These are phyloP conservation scores for Athrips mouffetella DNA, from an alignment of 2,888 invertebrate genomes.

Conservation along the genomic window DNA sequence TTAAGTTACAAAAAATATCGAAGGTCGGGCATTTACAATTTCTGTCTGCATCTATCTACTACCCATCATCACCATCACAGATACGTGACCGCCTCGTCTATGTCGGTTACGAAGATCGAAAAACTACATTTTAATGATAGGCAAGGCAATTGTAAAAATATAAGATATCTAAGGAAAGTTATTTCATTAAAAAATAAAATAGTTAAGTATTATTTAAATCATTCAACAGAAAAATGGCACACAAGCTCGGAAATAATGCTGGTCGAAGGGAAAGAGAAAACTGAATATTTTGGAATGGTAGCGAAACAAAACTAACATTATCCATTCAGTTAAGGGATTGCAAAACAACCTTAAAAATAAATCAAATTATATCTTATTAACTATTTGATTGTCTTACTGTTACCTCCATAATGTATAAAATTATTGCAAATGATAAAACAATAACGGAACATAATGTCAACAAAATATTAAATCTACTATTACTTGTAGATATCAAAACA, in stretches of 20 bases:
- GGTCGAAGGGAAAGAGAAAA: constrained; percentile 24
- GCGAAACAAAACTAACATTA: constrained; percentile 34
- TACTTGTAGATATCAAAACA: constrained; percentile 35
- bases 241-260: constrained; percentile 32
- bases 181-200: background rate
- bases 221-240: constrained; percentile 49
- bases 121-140: background rate
- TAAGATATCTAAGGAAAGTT: too few relatives aligned
- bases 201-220: too few relatives aligned
- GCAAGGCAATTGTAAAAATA: too few relatives aligned
- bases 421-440: constrained; percentile 46
- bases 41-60: constrained; percentile 27
- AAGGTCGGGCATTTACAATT: background rate
- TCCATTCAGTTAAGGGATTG: constrained; percentile 11
- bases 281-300: constrained; percentile 45
- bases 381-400: constrained; percentile 10
- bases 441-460: constrained; percentile 61
- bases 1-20: background rate
- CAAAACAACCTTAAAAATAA: background rate
- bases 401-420: constrained; percentile 14
- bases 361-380: background rate
- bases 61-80: constrained; percentile 42
- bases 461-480: constrained; percentile 62
- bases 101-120: background rate
- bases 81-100: constrained; percentile 21